These are phyloP conservation scores for Chlorodrepanis virens DNA, from an alignment of 2,113 vertebrate species.

Conservation along the genomic window DNA sequence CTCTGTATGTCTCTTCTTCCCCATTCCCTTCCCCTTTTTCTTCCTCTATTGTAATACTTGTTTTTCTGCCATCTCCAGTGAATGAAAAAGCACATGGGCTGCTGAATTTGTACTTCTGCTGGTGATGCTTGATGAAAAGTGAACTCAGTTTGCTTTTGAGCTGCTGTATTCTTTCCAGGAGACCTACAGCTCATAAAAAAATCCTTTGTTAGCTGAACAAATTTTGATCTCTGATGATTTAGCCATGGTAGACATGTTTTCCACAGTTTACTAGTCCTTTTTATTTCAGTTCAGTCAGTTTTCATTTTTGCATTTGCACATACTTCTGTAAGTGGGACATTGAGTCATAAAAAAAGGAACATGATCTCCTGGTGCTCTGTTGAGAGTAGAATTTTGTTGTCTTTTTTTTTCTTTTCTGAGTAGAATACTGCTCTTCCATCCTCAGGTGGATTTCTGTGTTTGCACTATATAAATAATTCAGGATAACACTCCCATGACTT, in stretches of 20 bases:
- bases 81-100: neutral
- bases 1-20: neutral
- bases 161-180: neutral
- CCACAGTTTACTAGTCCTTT: neutral
- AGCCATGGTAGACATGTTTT: neutral
- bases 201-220: neutral
- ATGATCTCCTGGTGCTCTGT: neutral
- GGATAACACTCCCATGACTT: neutral
- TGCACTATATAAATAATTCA: neutral
- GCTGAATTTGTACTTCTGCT: neutral
- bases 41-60: rapidly evolving
- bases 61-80: neutral
- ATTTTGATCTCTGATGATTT: neutral
- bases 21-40: neutral
- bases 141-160: neutral
- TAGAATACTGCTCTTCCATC: neutral
- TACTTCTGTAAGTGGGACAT: neutral
- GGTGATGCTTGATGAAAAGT: neutral
- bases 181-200: neutral
- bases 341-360: neutral
- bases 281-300: neutral
- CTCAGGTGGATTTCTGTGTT: neutral
- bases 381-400: neutral
- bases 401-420: neutral
- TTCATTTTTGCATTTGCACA: neutral